Percentiles rank a stretch among this genome's conserved stretches.
phyloP scores from a whole-genome alignment of 2,113 vertebrate genomes.

The Calidris pugnax region DNA sequence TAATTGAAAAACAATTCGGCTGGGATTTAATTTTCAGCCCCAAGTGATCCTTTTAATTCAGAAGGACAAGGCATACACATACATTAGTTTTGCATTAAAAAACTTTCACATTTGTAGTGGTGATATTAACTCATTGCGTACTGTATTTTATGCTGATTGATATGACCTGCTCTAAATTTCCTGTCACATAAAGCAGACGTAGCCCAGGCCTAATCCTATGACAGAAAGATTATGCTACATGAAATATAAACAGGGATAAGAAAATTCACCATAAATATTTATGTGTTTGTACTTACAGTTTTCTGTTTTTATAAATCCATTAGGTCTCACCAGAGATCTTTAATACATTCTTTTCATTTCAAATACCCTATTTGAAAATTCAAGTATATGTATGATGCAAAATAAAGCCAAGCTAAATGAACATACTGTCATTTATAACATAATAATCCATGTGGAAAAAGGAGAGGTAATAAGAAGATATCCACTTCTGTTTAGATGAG shows the following conservation, averaged over 20 bases:
- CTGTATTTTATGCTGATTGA: background rate
- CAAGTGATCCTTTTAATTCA: background rate
- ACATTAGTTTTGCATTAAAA: background rate
- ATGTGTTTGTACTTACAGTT: constrained; percentile 1
- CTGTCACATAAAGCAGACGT: background rate
- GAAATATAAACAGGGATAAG: background rate
- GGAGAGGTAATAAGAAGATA: background rate
- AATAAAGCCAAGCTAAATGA: constrained; percentile 27
- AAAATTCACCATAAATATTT: constrained; percentile 47
- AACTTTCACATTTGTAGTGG: background rate
- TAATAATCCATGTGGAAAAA: background rate
- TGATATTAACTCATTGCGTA: background rate
- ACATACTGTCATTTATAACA: background rate
- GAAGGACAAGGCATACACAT: background rate
- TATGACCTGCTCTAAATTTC: background rate
- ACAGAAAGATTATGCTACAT: background rate
- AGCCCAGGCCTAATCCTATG: background rate
- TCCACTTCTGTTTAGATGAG: background rate
- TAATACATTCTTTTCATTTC: constrained; percentile 42
- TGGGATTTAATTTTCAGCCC: constrained; percentile 14
- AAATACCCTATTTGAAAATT: constrained; percentile 31
- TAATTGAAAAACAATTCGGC: background rate
- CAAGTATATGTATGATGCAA: constrained; percentile 5
- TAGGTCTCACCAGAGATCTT: constrained; percentile 19
- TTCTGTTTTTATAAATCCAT: constrained; percentile 49